Conservation (phyloP, 2,797 vertebrate genomes). For the Enteromius unitaeniatus region DNA sequence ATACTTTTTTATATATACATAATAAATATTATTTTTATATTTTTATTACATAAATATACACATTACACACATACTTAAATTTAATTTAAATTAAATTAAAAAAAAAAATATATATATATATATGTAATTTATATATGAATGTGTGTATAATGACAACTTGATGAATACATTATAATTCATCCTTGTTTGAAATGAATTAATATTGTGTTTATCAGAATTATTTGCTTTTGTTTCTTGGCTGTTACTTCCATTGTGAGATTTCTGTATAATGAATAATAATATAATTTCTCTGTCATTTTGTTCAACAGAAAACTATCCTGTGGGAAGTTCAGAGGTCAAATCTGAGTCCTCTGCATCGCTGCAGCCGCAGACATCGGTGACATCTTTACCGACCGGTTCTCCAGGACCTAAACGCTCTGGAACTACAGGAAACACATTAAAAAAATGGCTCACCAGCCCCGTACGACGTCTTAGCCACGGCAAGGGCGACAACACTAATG, state of each 20-base stretch:
- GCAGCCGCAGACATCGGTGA: conserved; percentile 90
- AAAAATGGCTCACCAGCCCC: conserved; percentile 94
- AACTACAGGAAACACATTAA: conserved; percentile 92
- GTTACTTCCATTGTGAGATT: background rate
- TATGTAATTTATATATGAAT: too few relatives aligned
- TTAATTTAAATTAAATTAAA: too few relatives aligned
- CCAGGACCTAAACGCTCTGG: conserved; percentile 92
- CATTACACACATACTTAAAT: too few relatives aligned
- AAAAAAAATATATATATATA: too few relatives aligned
- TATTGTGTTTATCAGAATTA: too few relatives aligned
- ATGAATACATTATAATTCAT: too few relatives aligned
- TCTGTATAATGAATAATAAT: background rate
- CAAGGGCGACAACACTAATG: conserved; percentile 80
- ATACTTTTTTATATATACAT: too few relatives aligned
- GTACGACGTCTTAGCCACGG: conserved; percentile 93
- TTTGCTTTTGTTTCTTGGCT: background rate
- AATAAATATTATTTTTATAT: too few relatives aligned
- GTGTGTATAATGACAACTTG: too few relatives aligned
- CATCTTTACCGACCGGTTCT: conserved; percentile 90
- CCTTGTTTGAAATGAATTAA: too few relatives aligned
- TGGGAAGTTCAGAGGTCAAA: conserved; percentile 86
- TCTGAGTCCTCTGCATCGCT: conserved; percentile 92
- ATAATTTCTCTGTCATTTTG: background rate
- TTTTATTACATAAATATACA: too few relatives aligned
- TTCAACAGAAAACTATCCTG: conserved; percentile 84